Evolutionary conservation across 2,113 vertebrate genomes (phyloP), one percentile per base, ranked within the genome.

Genomic region (Bagarius yarrelli): DNA sequence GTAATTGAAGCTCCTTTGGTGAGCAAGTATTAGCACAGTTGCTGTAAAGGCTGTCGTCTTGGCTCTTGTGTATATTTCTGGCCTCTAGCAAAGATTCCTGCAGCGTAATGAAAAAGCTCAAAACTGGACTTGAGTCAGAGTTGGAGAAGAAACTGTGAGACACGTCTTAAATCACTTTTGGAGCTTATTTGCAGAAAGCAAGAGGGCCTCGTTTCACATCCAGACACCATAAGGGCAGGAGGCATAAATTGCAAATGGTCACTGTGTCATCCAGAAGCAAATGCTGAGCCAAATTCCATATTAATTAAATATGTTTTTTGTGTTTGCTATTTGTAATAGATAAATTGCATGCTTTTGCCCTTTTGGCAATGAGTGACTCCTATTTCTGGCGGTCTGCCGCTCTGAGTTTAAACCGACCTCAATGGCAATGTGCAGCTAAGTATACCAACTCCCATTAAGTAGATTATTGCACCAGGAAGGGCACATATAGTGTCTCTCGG

Each of bases 381-480:
- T 25, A 34, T 53, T 72, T 81, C 44, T 69, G 72, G 61, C 60
- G 27, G 59, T 64, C 77, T 80, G 47, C 40, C 64, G 60, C 21
- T 63, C 52, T 71, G 32, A 69, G 21, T 30, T 64, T 70, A 55
- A 77, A 74, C 40, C 36, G 40, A 36, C 71, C 63, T 25, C 72
- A 57, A 44, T 61, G 18, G 80, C 75, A 32, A 55, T 78, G 79
- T 74, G 63, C 85, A 83, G 69, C 34, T 84, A 66, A 82, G 60
- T 50, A 61, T 78, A 77, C 78, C 32, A 66, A 59, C 66, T 81
- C 81, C 78, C 71, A 84, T 84, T 86, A 84, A 80, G 66, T 79
- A 71, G 76, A 79, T 86, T 86, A 84, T 82, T 84, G 79, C 76
- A 61, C 74, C 66, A 81, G 76, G 69, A 83, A 84, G 80, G 79